Evolutionary conservation across 1,140 invertebrate species (phyloP).

Genomic region (Diachasma alloeum): DNA sequence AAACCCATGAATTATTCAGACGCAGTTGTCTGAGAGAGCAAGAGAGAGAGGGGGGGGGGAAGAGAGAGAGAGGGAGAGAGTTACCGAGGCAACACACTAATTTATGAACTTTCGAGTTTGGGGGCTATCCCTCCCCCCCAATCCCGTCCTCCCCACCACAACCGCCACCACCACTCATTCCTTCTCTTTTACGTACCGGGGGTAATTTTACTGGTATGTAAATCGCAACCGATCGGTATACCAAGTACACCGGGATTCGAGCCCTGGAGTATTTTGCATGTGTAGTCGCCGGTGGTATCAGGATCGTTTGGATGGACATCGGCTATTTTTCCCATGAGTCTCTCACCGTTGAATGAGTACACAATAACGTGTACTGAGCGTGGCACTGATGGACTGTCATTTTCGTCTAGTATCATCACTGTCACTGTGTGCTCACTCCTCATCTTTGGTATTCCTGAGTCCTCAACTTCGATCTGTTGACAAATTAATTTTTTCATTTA

Average conservation of each 20-base stretch:
- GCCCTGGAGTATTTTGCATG: conserved; percentile 78
- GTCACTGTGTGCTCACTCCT: conserved; percentile 78
- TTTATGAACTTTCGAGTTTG: conserved; percentile 28
- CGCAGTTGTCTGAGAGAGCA: conserved; percentile 7
- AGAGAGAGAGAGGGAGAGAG: background rate
- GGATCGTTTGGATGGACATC: conserved; percentile 91
- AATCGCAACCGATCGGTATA: conserved; percentile 80
- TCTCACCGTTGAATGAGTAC: conserved; percentile 77
- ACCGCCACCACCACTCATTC: conserved; percentile 33
- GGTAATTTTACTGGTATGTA: conserved; percentile 75
- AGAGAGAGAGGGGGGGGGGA: background rate
- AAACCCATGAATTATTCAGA: conserved; percentile 52
- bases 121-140: background rate
- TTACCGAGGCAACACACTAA: conserved; percentile 15
- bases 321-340: conserved; percentile 82
- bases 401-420: conserved; percentile 86
- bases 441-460: conserved; percentile 86
- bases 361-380: conserved; percentile 84
- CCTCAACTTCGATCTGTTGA: conserved; percentile 81
- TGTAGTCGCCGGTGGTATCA: conserved; percentile 87
- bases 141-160: background rate
- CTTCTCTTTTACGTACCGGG: conserved; percentile 58
- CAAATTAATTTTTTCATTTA: background rate
- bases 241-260: conserved; percentile 71
- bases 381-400: conserved; percentile 89